Base-by-base conservation (phyloP, 2,888 invertebrate genomes). In the Zygothrica quintamaculata region DNA sequence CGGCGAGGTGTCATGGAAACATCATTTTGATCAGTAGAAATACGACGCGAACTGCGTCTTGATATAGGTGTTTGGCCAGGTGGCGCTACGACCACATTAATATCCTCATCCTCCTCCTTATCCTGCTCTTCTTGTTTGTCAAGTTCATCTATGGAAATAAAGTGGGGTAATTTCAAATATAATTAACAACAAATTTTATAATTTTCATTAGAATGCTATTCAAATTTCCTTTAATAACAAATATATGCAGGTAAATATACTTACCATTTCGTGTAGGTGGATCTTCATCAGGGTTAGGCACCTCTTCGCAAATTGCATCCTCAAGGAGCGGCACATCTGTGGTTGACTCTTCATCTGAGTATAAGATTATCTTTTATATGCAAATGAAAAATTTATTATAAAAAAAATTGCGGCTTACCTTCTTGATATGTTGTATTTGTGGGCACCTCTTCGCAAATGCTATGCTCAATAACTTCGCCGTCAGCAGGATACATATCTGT, bases 371-470 rank as follows among this genome's bases (percentile, higher is more conserved):
- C 0, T n/a, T 22, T 9, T 34, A 33, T 9, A 29, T 1, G 8
- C 2, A 6, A 37, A 12, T 33, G 7, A 8, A 37, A 48, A 9
- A 25, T 42, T 47, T 22, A 7, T 6, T 36, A 12, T 4, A 13
- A 3, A 13, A 1, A n/a, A 8, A 12, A 3, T n/a, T 22, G 0
- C 0, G 11, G 31, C 56, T 48, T 33, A 75, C 81, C 81, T 43
- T 50, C 46, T 29, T 37, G 25, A 37, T 25, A 18, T 43, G 8
- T 44, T 37, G 39, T 0, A 15, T 34, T 42, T 25, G 58, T 37
- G 7, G 46, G 18, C 2, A 65, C 66, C 43, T 62, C 69, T 9
- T 80, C 85, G 25, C 84, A 77, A 25, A 77, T 68, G 50, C 34
- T 65, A 13, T 82, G 74, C 6, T 75, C 85, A 43, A 77, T 60